Conservation (phyloP, 2,888 invertebrate genomes). For the Troides oblongomaculatus region DNA sequence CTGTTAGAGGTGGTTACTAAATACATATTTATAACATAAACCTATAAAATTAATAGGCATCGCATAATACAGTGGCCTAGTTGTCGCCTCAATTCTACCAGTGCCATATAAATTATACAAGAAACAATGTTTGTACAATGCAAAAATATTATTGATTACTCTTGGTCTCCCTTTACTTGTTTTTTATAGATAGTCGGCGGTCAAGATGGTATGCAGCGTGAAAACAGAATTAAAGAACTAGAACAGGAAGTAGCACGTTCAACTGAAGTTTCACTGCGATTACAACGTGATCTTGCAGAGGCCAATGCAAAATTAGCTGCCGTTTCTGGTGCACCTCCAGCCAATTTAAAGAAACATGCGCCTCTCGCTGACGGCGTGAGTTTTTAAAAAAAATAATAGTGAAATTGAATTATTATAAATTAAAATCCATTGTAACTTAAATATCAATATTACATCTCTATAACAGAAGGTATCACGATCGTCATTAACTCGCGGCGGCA, state of each 20-base stretch:
- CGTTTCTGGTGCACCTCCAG: slow-evolving; percentile 58
- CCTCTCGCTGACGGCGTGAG: slow-evolving; percentile 81
- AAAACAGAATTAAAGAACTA: slow-evolving; percentile 86
- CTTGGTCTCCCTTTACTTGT: background rate
- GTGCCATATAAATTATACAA: background rate
- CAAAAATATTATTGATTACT: background rate
- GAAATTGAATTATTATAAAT: no score
- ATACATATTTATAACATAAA: background rate
- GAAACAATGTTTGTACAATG: background rate
- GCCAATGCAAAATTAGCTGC: slow-evolving; percentile 80
- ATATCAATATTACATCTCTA: slow-evolving; percentile 6
- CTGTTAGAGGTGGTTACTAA: slow-evolving; percentile 70
- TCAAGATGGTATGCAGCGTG: slow-evolving; percentile 81
- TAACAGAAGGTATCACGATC: slow-evolving; percentile 85
- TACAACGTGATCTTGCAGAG: slow-evolving; percentile 86
- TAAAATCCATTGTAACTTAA: no score
- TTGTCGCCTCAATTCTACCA: background rate
- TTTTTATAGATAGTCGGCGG: slow-evolving; percentile 76
- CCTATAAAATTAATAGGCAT: background rate
- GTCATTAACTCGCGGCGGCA: slow-evolving; percentile 87
- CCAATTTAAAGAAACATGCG: slow-evolving; percentile 79
- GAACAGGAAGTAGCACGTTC: slow-evolving; percentile 92
- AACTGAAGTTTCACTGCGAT: slow-evolving; percentile 84
- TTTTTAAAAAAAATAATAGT: slow-evolving; percentile 1
- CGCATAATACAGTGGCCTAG: background rate